Percentiles rank a stretch among this genome's conserved stretches.
Conservation (phyloP, 1,140 invertebrate genomes). For the Pissodes strobi region DNA sequence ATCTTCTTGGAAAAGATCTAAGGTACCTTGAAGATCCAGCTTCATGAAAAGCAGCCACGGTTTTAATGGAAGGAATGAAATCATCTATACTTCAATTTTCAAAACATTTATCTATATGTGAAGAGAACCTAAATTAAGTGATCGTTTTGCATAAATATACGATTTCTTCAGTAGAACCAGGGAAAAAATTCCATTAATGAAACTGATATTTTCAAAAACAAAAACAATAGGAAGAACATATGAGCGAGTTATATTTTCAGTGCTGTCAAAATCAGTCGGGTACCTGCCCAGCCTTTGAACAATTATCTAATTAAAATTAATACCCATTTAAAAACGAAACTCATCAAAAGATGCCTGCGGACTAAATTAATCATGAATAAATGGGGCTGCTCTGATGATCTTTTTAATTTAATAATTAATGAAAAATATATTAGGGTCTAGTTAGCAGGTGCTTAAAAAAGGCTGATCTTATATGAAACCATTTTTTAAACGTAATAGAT, state of each 20-base stretch:
- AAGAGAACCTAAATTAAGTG: too few relatives aligned
- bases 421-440: conserved; percentile 52
- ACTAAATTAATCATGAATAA: conserved; percentile 55
- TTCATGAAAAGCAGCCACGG: too few relatives aligned
- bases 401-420: conserved; percentile 58
- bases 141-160: too few relatives aligned
- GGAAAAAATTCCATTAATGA: not conserved
- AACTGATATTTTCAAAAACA: not conserved
- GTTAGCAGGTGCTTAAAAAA: conserved; percentile 55
- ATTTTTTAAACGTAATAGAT: not conserved
- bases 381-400: conserved; percentile 53
- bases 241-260: conserved; percentile 6
- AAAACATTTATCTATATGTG: too few relatives aligned
- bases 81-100: too few relatives aligned
- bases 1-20: too few relatives aligned
- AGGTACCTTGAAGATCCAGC: too few relatives aligned
- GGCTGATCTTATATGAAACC: conserved; percentile 29
- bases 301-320: conserved; percentile 58
- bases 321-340: conserved; percentile 54
- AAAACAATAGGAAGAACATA: not conserved
- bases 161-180: not conserved
- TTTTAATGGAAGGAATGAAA: too few relatives aligned
- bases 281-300: conserved; percentile 46
- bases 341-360: conserved; percentile 51
- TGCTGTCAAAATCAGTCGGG: conserved; percentile 14